Evolutionary conservation across 1,140 invertebrate species (phyloP).

Genomic region (Harlomillsia oculata): DNA sequence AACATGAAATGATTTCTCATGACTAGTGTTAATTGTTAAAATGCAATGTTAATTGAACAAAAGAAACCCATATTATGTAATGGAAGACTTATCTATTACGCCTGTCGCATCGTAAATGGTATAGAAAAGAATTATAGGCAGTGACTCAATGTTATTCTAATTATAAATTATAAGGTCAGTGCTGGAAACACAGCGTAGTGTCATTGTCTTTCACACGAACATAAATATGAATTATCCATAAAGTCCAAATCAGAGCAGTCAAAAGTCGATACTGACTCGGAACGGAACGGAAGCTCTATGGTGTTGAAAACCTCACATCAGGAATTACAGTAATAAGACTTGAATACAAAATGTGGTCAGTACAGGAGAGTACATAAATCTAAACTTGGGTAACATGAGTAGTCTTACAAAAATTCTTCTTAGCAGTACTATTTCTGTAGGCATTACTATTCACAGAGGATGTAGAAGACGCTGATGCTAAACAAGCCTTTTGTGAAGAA

Average conservation of each 20-base stretch:
- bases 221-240: background rate
- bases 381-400: constrained; percentile 34
- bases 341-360: background rate
- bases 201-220: background rate
- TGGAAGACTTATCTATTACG: no score
- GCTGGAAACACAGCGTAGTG: background rate
- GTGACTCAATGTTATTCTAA: no score
- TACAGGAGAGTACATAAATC: background rate
- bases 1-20: no score
- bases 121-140: no score
- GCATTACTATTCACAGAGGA: constrained; percentile 5
- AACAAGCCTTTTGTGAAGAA: constrained; percentile 4
- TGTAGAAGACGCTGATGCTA: constrained; percentile 9
- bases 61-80: no score
- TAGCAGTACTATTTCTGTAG: constrained; percentile 1
- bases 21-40: no score
- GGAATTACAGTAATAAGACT: background rate
- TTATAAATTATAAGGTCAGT: no score
- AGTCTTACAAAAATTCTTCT: constrained; percentile 27
- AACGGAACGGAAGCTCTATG: background rate
- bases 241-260: background rate
- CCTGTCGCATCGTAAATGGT: no score
- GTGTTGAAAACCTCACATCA: background rate
- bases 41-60: no score
- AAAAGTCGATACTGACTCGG: background rate